Percentiles rank a stretch among this genome's conserved stretches.
These are phyloP conservation scores for Calyptomena viridis DNA, from an alignment of 2,113 vertebrate genomes.

Conservation along the genomic window DNA sequence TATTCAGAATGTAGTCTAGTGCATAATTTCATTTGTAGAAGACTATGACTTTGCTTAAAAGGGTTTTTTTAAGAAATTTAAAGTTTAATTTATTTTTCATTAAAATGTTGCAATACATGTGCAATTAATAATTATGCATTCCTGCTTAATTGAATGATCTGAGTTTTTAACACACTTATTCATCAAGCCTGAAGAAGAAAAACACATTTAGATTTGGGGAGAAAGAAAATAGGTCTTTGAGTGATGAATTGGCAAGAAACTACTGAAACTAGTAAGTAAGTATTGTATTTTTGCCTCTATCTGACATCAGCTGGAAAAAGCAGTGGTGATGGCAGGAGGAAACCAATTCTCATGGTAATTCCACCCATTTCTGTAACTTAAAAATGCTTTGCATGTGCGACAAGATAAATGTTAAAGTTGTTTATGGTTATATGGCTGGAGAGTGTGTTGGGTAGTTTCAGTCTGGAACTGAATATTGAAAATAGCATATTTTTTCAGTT, in stretches of 20 bases:
- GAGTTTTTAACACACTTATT: not conserved
- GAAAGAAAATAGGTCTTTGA: not conserved
- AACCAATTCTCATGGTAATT: slow-evolving; percentile 10
- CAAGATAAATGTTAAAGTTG: not conserved
- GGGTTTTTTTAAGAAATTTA: not conserved
- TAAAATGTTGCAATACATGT: not conserved
- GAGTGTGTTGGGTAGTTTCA: not conserved
- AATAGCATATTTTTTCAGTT: slow-evolving; percentile 22
- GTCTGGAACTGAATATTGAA: not conserved
- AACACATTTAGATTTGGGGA: not conserved
- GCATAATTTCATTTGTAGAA: not conserved
- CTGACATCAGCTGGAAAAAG: slow-evolving; percentile 18
- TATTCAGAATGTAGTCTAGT: not conserved
- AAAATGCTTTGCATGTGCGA: not conserved
- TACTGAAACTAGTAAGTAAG: not conserved
- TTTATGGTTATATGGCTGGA: slow-evolving; percentile 9
- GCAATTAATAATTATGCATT: not conserved
- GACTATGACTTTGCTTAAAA: not conserved
- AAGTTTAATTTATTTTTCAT: not conserved
- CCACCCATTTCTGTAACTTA: slow-evolving; percentile 8
- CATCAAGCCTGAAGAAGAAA: not conserved
- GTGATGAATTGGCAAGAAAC: slow-evolving; percentile 17
- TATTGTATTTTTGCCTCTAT: slow-evolving; percentile 13
- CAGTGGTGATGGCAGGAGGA: not conserved
- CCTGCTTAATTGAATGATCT: not conserved